Conservation (phyloP, 2,888 invertebrate species). For the Tetrapedia diversipes region DNA sequence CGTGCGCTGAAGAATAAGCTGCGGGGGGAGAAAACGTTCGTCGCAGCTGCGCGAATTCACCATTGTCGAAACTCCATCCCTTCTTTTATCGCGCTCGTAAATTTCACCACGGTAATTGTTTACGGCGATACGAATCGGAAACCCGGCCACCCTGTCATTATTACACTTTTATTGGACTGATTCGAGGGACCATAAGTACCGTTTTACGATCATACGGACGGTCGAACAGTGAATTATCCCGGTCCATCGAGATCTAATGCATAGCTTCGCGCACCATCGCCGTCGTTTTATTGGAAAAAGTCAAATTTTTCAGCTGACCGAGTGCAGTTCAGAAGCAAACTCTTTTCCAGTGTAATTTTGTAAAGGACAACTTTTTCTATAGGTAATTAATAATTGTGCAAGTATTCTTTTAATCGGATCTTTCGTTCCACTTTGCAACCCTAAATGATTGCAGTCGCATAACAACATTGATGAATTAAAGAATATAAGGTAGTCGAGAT, state of each 20-base stretch:
- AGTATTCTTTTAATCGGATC: no score
- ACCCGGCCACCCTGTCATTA: slow-evolving; percentile 26
- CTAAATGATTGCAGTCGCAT: no score
- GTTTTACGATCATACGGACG: slow-evolving; percentile 31
- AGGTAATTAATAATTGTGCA: no score
- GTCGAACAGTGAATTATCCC: slow-evolving; percentile 22
- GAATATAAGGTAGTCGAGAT: no score
- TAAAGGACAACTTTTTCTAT: no score
- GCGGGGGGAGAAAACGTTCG: slow-evolving; percentile 15
- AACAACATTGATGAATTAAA: no score
- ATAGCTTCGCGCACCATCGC: slow-evolving; percentile 1
- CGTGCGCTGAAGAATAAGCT: slow-evolving; percentile 25
- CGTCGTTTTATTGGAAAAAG: slow-evolving; percentile 16
- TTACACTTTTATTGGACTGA: slow-evolving; percentile 35
- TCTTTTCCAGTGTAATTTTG: no score
- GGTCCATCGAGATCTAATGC: not conserved
- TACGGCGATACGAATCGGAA: slow-evolving; percentile 29
- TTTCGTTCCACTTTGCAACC: no score
- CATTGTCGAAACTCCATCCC: slow-evolving; percentile 5
- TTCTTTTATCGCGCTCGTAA: slow-evolving; percentile 42
- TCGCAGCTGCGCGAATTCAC: slow-evolving; percentile 20
- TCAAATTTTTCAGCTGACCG: not conserved
- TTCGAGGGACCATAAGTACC: slow-evolving; percentile 25
- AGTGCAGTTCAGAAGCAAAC: no score
- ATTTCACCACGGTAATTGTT: slow-evolving; percentile 47